A percentile compares a stretch with the other conserved stretches of the same genome.
phyloP scores from a whole-genome alignment of 1,140 invertebrate genomes.

The Pseudomyrmex dendroicus region DNA sequence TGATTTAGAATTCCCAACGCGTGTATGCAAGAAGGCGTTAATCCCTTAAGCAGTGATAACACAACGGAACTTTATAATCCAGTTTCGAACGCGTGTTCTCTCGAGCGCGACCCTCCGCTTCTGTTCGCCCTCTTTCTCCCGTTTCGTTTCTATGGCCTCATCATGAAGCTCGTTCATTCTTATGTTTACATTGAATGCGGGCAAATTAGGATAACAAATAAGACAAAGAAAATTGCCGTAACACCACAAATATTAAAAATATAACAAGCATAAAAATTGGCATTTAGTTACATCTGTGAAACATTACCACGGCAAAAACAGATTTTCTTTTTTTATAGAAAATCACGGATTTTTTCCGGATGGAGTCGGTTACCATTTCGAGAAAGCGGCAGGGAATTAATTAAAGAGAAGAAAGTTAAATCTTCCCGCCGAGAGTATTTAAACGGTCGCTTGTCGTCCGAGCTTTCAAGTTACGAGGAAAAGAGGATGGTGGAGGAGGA shows the following conservation, averaged over 20 bases:
- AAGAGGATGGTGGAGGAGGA: background rate
- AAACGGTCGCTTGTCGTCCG: conserved; percentile 32
- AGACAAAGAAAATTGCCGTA: background rate
- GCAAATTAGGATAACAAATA: conserved; percentile 27
- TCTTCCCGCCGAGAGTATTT: conserved; percentile 5
- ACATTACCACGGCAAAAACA: too few relatives aligned
- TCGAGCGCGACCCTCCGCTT: background rate
- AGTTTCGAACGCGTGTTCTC: conserved; percentile 64
- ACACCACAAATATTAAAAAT: background rate
- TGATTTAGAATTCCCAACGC: conserved; percentile 62
- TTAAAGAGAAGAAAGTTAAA: conserved; percentile 41
- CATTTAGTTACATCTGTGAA: too few relatives aligned
- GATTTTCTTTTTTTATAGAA: background rate
- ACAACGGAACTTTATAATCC: conserved; percentile 70
- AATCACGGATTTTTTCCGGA: background rate
- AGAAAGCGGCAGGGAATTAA: conserved; percentile 56
- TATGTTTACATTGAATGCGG: conserved; percentile 6
- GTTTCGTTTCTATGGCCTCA: background rate
- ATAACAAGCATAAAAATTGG: background rate
- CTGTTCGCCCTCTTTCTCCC: background rate
- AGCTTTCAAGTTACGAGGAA: conserved; percentile 19
- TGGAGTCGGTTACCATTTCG: background rate
- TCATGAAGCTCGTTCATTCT: conserved; percentile 29
- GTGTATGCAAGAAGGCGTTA: conserved; percentile 63
- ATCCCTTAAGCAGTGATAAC: conserved; percentile 72